Evolutionary conservation across 2,113 vertebrate species (phyloP).

Genomic region (Crocuta crocuta): DNA sequence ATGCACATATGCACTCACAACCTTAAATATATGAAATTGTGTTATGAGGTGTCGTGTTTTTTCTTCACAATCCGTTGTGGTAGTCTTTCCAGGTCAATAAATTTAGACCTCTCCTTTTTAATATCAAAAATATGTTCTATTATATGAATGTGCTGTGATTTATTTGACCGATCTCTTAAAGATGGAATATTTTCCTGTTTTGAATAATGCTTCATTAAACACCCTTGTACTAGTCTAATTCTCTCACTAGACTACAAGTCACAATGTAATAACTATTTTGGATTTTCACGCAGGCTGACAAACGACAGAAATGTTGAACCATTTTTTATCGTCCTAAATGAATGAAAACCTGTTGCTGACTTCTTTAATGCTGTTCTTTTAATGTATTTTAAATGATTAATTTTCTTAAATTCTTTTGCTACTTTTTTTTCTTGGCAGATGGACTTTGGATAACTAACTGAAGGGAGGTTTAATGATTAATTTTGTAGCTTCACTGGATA

Average conservation of each 20-base stretch:
- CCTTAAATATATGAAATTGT: not conserved
- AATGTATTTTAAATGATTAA: not conserved
- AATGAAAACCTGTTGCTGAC: not conserved
- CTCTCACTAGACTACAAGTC: not conserved
- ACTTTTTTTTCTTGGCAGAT: not conserved
- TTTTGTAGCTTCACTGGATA: slow-evolving; percentile 14
- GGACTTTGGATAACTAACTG: not conserved
- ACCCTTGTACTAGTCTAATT: not conserved
- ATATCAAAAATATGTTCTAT: not conserved
- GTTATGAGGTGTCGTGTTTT: not conserved
- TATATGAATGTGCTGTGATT: not conserved
- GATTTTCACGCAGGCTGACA: slow-evolving; percentile 12
- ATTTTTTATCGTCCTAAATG: not conserved
- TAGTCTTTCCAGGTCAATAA: not conserved
- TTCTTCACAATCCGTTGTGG: not conserved
- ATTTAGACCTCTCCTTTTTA: not conserved
- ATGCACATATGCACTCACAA: not conserved
- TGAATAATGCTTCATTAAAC: not conserved
- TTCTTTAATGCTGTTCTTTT: not conserved
- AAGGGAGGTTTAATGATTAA: not conserved
- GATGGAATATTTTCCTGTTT: not conserved
- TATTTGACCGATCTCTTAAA: not conserved
- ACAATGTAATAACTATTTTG: not conserved
- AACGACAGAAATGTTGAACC: not conserved
- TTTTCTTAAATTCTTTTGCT: not conserved